These are phyloP conservation scores for Glossophaga mutica DNA, from an alignment of 2,797 vertebrate genomes.

Conservation along the genomic window DNA sequence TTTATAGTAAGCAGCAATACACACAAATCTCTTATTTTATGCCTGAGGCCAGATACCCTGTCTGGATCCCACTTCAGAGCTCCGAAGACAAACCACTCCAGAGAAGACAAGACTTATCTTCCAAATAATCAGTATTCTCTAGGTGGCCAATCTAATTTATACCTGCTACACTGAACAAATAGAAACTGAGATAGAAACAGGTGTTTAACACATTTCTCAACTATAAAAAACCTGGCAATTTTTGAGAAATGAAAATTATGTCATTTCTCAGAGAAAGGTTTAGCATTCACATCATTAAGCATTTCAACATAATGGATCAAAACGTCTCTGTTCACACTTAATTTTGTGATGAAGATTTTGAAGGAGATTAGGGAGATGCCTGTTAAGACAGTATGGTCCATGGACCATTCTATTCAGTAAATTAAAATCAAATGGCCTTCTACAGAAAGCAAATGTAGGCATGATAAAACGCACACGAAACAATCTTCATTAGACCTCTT, in stretches of 20 bases:
- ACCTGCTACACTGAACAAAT: not conserved
- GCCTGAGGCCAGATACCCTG: not conserved
- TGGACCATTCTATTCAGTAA: not conserved
- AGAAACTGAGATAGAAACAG: not conserved
- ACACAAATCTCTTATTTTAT: not conserved
- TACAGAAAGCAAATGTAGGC: not conserved
- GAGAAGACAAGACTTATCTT: not conserved
- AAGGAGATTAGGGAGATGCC: not conserved
- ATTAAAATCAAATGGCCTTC: not conserved
- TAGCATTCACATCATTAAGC: not conserved
- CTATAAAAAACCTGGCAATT: not conserved
- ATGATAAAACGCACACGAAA: not conserved
- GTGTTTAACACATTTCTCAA: not conserved
- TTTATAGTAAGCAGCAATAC: not conserved
- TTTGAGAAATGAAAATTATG: not conserved
- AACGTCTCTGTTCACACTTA: not conserved
- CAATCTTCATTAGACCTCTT: not conserved
- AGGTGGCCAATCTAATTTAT: not conserved
- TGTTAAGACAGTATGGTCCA: not conserved
- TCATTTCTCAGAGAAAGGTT: not conserved
- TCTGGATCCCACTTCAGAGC: not conserved
- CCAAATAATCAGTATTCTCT: not conserved
- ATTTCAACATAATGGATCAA: not conserved
- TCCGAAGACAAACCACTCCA: not conserved
- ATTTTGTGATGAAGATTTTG: not conserved